Conservation (phyloP, 1,140 invertebrate species). For the Lasioglossum albipes region DNA sequence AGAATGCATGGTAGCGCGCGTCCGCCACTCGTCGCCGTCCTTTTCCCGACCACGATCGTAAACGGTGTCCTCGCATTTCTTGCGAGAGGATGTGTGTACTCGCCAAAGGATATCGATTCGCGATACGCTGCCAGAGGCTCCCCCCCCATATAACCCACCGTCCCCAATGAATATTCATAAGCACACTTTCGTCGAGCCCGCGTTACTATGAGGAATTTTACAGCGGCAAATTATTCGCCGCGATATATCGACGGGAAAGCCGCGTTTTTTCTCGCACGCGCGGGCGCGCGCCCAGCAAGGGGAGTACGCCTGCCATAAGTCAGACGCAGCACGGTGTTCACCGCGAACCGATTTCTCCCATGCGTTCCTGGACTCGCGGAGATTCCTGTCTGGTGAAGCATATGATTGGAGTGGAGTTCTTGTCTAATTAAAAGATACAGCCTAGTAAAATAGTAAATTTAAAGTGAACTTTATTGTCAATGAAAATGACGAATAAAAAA, state of each 20-base stretch:
- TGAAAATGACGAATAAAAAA: too few species aligned
- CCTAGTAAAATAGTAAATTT: too few species aligned
- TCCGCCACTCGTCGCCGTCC: too few species aligned
- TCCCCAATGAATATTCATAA: slow-evolving; percentile 22
- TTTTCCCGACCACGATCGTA: background rate
- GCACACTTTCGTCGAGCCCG: background rate
- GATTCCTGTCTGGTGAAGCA: too few species aligned
- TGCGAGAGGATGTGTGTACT: background rate
- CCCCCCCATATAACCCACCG: background rate
- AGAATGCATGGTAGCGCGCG: background rate
- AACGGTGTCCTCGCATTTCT: slow-evolving; percentile 3
- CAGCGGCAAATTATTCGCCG: slow-evolving; percentile 2
- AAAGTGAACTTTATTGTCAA: too few species aligned
- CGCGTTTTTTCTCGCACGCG: background rate
- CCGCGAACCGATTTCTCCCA: background rate
- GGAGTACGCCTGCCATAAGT: background rate
- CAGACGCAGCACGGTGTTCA: background rate
- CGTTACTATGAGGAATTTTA: slow-evolving; percentile 2
- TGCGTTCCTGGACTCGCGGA: too few species aligned
- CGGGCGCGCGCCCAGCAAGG: too few species aligned
- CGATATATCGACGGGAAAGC: background rate
- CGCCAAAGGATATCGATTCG: slow-evolving; percentile 9
- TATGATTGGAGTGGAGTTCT: too few species aligned
- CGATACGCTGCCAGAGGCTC: background rate
- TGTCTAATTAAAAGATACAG: too few species aligned